Evolutionary conservation across 2,113 vertebrate species (phyloP), one percentile per base, ranked within the genome.

Genomic region (Gorsachius goisagi): DNA sequence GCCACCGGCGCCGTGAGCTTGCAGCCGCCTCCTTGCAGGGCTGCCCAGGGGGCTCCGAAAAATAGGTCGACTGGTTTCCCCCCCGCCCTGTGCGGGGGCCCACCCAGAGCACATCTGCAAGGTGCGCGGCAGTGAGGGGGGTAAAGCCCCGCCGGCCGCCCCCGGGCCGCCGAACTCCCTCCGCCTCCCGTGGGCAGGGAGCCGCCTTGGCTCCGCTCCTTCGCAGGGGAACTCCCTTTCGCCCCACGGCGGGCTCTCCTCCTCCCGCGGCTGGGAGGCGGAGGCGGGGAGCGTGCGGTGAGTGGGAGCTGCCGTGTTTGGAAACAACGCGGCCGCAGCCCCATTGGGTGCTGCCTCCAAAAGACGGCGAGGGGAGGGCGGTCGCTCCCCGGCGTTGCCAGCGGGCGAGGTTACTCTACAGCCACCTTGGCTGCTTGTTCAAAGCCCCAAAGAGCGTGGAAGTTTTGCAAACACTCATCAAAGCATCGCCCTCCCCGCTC

Each of bases 301-400:
- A 27, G 69, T 3, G 26, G 50, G 58, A 66, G 53, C 59, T 6
- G 83, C 72, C 12, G 75, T 94, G 95, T 96, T 95, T 95, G 94
- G 79, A 83, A 96, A 95, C 94, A 95, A 41, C 67, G 94, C 55
- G 32, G 32, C 53, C 28, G 87, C 80, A 23, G 76, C 63, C 76
- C 84, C 58, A 93, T 95, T 95, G 95, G 95, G 87, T 9, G 90
- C 76, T 7, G 90, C 52, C 26, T 24, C 4, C 68, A 9, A 11
- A 56, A 3, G 71, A 19, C 66, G 12, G 58, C 27, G 37, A 10
- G 9, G 8, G 23, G 74, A 27, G 86, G 95, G 87, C 75, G 82
- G 81, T 13, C 44, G 28, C 71, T 45, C 60, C 52, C 41, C 41
- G 63, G 3, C 26, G 39, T 45, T 15, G 41, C 39, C 6, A 41